Evolutionary conservation across 2,888 invertebrate genomes (phyloP), one percentile per base, ranked within the genome.

Genomic region (Pomacea canaliculata): DNA sequence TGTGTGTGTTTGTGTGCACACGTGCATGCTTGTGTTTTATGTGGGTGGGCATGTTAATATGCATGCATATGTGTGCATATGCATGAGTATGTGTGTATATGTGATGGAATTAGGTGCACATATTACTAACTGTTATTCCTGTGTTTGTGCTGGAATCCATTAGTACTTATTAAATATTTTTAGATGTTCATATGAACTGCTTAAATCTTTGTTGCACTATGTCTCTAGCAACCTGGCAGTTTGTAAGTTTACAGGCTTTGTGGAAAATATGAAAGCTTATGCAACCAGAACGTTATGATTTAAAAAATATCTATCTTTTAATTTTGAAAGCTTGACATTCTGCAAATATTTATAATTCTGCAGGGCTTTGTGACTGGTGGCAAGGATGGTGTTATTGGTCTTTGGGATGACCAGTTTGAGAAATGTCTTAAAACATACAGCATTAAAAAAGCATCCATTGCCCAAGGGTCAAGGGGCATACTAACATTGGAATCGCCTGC

Each of bases 291-390:
- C 5, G 37, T 37, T 37, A 37, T 5, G 5, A 37, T 37, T 23
- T 0, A 37, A 37, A 37, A 3, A 37, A 37, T 37, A 5, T 37
- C 37, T 37, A 5, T 37, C 37, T 37, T 37, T 37, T 37, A 37
- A 37, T 23, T 23, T 23, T 23, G 23, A 23, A 23, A 23, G 23
- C 37, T 37, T 37, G 37, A 37, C 37, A 37, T 37, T 37, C 37
- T 37, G 37, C 51, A 56, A 7, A 63, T 63, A 59, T 46, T 27
- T 2, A 10, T 49, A 12, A 51, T n/a, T 27, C 63, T 65, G 18
- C 85, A 91, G 91, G 91, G 90, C 23, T 91, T 91, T 85, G 90
- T 91, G 71, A 91, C 91, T 7, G 91, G 91, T 18, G 91, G 92
- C 18, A 91, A 92, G 80, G 91, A 91, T 81, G 91, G 91, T 10